phyloP scores from a whole-genome alignment of 2,113 vertebrate species.

The Recurvirostra avosetta region DNA sequence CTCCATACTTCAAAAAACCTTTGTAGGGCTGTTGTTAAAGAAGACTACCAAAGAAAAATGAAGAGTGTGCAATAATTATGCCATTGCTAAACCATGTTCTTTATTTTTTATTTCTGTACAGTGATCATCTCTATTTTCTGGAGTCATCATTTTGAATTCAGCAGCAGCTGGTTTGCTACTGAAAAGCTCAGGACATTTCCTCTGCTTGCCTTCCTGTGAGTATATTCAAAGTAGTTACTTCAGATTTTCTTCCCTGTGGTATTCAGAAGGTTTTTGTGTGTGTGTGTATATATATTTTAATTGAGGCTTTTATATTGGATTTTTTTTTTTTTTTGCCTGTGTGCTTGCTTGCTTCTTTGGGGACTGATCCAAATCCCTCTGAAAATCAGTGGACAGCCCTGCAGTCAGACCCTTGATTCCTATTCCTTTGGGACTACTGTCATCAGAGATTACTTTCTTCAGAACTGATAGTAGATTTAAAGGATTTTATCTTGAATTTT shows the following conservation, averaged over 20 bases:
- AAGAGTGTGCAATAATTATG: not conserved
- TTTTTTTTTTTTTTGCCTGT: fast-evolving
- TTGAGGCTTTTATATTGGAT: not conserved
- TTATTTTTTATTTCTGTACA: not conserved
- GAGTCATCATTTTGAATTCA: not conserved
- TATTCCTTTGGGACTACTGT: not conserved
- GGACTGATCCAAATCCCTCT: not conserved
- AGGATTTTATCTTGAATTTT: not conserved
- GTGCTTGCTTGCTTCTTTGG: not conserved
- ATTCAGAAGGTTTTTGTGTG: not conserved
- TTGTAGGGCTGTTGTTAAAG: not conserved
- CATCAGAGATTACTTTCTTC: not conserved
- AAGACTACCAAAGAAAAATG: not conserved
- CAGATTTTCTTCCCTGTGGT: not conserved
- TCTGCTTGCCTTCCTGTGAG: conserved; percentile 53
- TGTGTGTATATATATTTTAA: not conserved
- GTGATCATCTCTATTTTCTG: not conserved
- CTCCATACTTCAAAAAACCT: not conserved
- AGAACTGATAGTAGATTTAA: not conserved
- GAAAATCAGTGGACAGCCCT: not conserved
- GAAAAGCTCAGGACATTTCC: not conserved
- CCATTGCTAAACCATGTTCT: not conserved
- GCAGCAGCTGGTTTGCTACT: not conserved
- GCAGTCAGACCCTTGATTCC: not conserved
- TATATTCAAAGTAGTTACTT: conserved; percentile 20